phyloP scores from a whole-genome alignment of 2,113 vertebrate species.

The Atractosteus spatula region DNA sequence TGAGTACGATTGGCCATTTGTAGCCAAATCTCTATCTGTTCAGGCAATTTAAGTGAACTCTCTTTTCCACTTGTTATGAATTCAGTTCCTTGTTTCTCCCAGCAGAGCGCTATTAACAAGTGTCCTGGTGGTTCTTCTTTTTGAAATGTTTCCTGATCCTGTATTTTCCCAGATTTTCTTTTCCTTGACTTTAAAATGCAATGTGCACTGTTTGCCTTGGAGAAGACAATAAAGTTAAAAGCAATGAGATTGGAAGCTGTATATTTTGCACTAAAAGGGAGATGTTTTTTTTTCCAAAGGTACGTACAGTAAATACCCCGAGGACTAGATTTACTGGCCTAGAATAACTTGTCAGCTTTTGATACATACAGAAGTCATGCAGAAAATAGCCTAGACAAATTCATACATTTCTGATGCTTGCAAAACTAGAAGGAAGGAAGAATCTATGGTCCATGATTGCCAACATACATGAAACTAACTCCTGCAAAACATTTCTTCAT shows the following conservation, averaged over 20 bases:
- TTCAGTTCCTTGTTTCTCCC: too few species aligned
- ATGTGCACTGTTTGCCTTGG: constrained; percentile 57
- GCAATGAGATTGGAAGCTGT: constrained; percentile 31
- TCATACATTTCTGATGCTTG: constrained; percentile 59
- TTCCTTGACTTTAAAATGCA: constrained; percentile 61
- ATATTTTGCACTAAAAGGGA: constrained; percentile 48
- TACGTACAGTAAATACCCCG: constrained; percentile 50
- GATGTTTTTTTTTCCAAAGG: constrained; percentile 49
- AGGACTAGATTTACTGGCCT: constrained; percentile 67
- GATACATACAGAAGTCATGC: constrained; percentile 70
- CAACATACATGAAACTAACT: neutral
- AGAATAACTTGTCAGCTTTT: constrained; percentile 69
- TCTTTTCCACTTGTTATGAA: too few species aligned
- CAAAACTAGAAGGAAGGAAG: constrained; percentile 20
- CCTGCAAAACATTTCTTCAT: neutral
- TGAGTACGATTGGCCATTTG: too few species aligned
- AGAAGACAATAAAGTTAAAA: constrained; percentile 51
- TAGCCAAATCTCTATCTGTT: too few species aligned
- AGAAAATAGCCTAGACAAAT: constrained; percentile 66
- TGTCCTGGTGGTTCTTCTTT: too few species aligned
- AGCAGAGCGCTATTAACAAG: too few species aligned
- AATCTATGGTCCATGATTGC: constrained; percentile 12
- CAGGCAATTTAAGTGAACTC: too few species aligned
- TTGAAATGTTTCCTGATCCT: constrained; percentile 37
- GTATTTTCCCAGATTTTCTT: constrained; percentile 54